Evolutionary conservation across 2,888 invertebrate species (phyloP), one percentile per base, ranked within the genome.

Genomic region (Mythimna ferrago): DNA sequence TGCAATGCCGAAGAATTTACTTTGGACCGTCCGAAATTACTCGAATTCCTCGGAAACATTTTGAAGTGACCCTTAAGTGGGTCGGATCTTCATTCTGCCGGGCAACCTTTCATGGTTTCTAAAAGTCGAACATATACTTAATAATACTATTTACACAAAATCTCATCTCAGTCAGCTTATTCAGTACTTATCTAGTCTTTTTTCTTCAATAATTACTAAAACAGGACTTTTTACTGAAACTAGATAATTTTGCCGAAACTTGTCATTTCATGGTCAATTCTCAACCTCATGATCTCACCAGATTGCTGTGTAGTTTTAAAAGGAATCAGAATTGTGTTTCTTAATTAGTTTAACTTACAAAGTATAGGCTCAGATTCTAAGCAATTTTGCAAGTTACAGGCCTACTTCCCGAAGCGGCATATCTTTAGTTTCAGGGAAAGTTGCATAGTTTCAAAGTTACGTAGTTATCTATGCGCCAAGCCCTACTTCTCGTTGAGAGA

Each of bases 401-500:
- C 57, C 74, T 80, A 63, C 57, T 66, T 81, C 38, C n/a, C 53
- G 10, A 54, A 61, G 56, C n/a, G 32, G 44, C 54, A 66, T 70
- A 66, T 71, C 61, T 74, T 58, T 54, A 51, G 35, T 61, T 62
- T n/a, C 48, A 57, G 51, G 32, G 56, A 82, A 82, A 66, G 44
- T 81, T 77, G 32, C 48, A 51, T 76, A 21, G 60, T 74, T 44
- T 66, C 26, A 51, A 72, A 83, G 74, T 76, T 71, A 71, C 54
- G 53, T 57, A 68, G 61, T 70, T 70, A 76, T 73, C 65, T 71
- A 9, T 69, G 67, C 72, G 67, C 57, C 61, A 69, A 73, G 76
- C 32, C 84, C 80, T 80, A 83, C 74, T 83, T 80, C 35, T 72
- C 65, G 56, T 75, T 77, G 72, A 71, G 56, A 64, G 48, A 70